Evolutionary conservation across 2,113 vertebrate species (phyloP).

Genomic region (Pluvianellus socialis): DNA sequence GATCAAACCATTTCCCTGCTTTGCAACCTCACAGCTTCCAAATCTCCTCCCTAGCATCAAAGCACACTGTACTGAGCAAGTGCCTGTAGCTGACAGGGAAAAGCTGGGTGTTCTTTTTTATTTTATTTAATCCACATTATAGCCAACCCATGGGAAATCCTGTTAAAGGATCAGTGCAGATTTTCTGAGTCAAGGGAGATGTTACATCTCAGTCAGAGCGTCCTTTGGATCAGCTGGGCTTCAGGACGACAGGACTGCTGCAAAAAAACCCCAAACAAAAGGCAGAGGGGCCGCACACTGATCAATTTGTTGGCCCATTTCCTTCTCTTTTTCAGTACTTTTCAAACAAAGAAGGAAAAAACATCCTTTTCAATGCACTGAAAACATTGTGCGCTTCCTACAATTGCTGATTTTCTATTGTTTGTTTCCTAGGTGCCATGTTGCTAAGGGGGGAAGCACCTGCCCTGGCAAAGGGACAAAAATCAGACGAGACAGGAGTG

Average conservation of each 20-base stretch:
- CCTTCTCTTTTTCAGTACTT: not conserved
- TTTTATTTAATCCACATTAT: conserved; percentile 16
- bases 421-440: not conserved
- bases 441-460: not conserved
- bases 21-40: not conserved
- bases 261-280: not conserved
- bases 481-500: not conserved
- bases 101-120: not conserved
- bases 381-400: not conserved
- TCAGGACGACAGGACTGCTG: not conserved
- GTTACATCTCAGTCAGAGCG: not conserved
- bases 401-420: not conserved
- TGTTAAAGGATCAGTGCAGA: conserved; percentile 11
- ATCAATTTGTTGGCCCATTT: not conserved
- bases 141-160: conserved; percentile 3
- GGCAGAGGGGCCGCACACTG: not conserved
- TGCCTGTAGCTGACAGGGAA: not conserved
- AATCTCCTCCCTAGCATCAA: not conserved
- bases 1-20: not conserved
- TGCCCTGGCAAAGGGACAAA: not conserved
- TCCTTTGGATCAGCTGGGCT: not conserved
- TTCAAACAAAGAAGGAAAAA: not conserved
- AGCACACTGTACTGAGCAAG: not conserved
- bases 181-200: not conserved
- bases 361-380: not conserved